Base-by-base conservation (phyloP, 2,888 invertebrate genomes). In the Mythimna impura region DNA sequence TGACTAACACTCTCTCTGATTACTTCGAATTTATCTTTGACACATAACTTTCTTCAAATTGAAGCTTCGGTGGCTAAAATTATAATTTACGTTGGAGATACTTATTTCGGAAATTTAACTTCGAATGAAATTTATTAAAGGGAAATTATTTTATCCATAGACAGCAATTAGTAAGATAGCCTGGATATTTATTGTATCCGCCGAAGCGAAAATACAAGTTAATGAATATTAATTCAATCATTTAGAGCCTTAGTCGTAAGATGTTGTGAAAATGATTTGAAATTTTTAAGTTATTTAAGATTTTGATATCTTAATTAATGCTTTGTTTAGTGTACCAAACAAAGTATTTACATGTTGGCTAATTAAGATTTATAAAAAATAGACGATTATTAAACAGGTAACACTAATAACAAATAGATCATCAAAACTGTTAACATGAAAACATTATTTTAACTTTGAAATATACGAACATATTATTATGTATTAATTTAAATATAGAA, bases 111-210 rank as follows among this genome's bases (percentile, higher is more conserved):
- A 80, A 79, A 73, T 76, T 79, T 77, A 69, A 76, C 77, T 83
- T 75, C 73, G 71, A 77, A 82, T 80, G 73, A 84, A 82, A 73
- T 82, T 82, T 70, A 84, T 81, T 83, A 71, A 76, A 78, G 72
- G 74, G 76, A 77, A 80, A 78, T 85, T 73, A 82, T 82, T 65
- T 85, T 72, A 74, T 67, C 68, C 70, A 66, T 81, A 79, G 76
- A 73, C 76, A 74, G 77, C 80, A 85, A 85, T 85, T 85, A 81
- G 57, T 65, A 64, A 73, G 68, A 76, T 71, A 72, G 73, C 73
- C 69, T 69, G 65, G 64, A 78, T 84, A 85, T 83, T 77, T 80
- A 83, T 82, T 80, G 73, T 82, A 76, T 76, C 73, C 81, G 70
- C 40, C 66, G 70, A 77, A 66, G 68, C 61, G 65, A 66, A 75